phyloP scores from a whole-genome alignment of 2,113 vertebrate species.

The Poicephalus meyeri region DNA sequence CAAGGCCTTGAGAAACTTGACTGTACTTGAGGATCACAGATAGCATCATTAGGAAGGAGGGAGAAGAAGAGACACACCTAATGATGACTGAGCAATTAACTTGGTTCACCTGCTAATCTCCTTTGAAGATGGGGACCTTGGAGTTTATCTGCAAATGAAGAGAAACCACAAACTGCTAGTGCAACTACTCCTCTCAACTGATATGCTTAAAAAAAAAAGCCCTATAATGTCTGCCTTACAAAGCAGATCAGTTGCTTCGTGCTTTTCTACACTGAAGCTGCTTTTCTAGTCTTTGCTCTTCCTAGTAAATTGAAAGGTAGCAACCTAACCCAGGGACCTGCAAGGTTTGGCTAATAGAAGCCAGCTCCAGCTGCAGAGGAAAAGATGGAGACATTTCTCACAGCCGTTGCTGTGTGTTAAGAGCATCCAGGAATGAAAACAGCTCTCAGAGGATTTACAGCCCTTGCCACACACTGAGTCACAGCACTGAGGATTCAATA shows the following conservation, averaged over 20 bases:
- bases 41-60: neutral
- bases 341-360: neutral
- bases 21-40: neutral
- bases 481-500: conserved; percentile 36
- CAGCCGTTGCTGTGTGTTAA: conserved; percentile 2
- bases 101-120: neutral
- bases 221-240: neutral
- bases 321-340: neutral
- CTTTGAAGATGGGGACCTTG: neutral
- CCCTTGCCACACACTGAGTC: conserved; percentile 48
- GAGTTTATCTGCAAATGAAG: neutral
- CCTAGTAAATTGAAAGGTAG: neutral
- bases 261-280: neutral
- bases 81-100: neutral
- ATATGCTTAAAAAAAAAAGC: neutral
- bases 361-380: neutral
- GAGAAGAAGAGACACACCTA: neutral
- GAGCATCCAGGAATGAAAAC: conserved; percentile 26
- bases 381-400: conserved; percentile 3
- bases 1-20: neutral
- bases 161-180: neutral
- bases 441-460: conserved; percentile 52
- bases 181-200: neutral
- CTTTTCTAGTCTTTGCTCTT: neutral
- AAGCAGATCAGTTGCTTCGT: neutral